These are phyloP conservation scores for Zapornia atra DNA, from an alignment of 2,113 vertebrate genomes.

Conservation along the genomic window DNA sequence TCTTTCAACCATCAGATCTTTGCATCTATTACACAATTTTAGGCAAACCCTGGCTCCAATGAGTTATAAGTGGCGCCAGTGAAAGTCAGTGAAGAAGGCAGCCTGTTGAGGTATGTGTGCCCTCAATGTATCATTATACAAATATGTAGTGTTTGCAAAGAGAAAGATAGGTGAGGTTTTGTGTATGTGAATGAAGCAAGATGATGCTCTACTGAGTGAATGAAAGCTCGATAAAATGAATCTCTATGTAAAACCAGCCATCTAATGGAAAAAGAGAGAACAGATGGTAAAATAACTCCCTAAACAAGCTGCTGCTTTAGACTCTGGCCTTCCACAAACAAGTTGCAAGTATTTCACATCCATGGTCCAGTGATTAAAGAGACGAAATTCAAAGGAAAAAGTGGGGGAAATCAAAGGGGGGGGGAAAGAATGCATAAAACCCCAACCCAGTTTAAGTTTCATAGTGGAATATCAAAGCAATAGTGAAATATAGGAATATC, in stretches of 20 bases:
- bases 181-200: conserved; percentile 19
- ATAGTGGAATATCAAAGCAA: conserved; percentile 81
- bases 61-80: background rate
- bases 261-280: conserved; percentile 65
- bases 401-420: conserved; percentile 70
- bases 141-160: background rate
- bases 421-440: conserved; percentile 77
- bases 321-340: conserved; percentile 60
- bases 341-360: conserved; percentile 69
- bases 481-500: conserved; percentile 80
- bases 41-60: background rate
- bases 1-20: background rate
- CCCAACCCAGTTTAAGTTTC: conserved; percentile 78
- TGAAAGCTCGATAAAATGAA: background rate
- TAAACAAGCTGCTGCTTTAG: conserved; percentile 57
- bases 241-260: conserved; percentile 31
- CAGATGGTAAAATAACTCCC: conserved; percentile 69
- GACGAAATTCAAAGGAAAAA: conserved; percentile 73
- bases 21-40: background rate
- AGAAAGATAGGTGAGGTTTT: background rate
- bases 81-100: background rate
- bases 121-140: background rate
- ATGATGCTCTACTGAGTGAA: background rate
- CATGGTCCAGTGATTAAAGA: conserved; percentile 79
- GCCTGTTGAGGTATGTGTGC: background rate